A percentile compares a stretch with the other conserved stretches of the same genome.
Conservation (phyloP, 2,888 invertebrate species). For the Chrysodeixis includens region DNA sequence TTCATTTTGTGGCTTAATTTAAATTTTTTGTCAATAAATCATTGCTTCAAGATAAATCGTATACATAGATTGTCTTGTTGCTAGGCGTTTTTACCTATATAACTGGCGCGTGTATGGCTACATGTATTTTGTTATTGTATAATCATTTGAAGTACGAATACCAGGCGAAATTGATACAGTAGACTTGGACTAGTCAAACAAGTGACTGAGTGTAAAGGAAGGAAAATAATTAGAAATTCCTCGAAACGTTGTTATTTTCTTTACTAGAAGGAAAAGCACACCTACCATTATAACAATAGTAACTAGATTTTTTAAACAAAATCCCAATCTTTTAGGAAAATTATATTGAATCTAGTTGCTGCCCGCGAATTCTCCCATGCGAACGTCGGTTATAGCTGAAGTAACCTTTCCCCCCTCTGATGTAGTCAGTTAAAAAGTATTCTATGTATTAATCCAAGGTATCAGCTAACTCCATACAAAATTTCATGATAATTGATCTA, state of each 20-base stretch:
- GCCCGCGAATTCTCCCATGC: too few species aligned
- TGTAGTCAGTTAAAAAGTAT: too few species aligned
- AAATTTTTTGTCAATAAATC: constrained; percentile 34
- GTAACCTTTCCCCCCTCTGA: too few species aligned
- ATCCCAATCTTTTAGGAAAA: background rate
- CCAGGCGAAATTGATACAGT: background rate
- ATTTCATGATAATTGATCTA: too few species aligned
- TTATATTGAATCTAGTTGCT: constrained; percentile 27
- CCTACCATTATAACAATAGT: background rate
- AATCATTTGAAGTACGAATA: background rate
- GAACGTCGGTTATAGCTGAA: too few species aligned
- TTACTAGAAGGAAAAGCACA: background rate
- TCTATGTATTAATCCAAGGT: too few species aligned
- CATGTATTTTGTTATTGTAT: background rate
- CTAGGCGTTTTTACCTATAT: constrained; percentile 12
- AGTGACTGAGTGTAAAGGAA: background rate
- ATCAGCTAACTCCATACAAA: too few species aligned
- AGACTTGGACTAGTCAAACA: background rate
- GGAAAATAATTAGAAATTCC: background rate
- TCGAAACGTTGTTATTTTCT: background rate
- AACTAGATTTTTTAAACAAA: background rate
- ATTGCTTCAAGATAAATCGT: constrained; percentile 28
- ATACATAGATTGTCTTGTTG: constrained; percentile 18
- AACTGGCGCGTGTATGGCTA: background rate
- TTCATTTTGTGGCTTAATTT: constrained; percentile 33